phyloP scores from a whole-genome alignment of 2,113 vertebrate genomes.

The Motacilla alba region DNA sequence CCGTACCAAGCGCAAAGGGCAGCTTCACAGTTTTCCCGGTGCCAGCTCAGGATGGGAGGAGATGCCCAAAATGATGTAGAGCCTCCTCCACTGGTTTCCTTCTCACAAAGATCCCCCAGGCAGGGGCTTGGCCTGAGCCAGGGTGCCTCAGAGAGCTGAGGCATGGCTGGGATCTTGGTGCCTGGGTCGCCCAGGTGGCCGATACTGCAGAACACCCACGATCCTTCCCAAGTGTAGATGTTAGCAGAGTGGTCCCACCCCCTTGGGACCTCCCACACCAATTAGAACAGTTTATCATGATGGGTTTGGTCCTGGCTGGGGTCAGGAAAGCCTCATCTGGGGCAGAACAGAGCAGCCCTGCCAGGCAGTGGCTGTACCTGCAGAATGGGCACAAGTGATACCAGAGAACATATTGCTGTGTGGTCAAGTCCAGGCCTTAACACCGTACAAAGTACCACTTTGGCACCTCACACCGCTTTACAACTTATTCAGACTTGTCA shows the following conservation, averaged over 20 bases:
- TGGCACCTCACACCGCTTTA: neutral
- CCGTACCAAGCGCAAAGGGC: fast-evolving
- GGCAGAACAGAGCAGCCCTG: neutral
- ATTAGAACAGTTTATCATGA: neutral
- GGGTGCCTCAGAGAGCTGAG: neutral
- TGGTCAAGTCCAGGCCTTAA: neutral
- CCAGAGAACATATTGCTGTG: neutral
- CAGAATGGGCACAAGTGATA: neutral
- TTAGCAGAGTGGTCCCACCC: neutral
- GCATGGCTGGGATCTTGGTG: neutral
- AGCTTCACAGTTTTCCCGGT: neutral
- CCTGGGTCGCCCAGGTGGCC: neutral
- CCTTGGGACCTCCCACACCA: neutral
- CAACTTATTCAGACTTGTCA: neutral
- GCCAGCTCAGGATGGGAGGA: neutral
- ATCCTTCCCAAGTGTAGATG: neutral
- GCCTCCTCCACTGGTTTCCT: neutral
- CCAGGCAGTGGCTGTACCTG: neutral
- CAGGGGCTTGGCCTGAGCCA: neutral
- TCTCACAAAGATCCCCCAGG: fast-evolving
- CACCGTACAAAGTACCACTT: neutral
- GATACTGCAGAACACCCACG: fast-evolving
- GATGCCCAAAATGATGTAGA: neutral
- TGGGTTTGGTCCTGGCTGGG: neutral
- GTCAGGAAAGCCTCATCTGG: neutral